Evolutionary conservation across 2,113 vertebrate genomes (phyloP), one percentile per base, ranked within the genome.

Genomic region (Probosciger aterrimus): DNA sequence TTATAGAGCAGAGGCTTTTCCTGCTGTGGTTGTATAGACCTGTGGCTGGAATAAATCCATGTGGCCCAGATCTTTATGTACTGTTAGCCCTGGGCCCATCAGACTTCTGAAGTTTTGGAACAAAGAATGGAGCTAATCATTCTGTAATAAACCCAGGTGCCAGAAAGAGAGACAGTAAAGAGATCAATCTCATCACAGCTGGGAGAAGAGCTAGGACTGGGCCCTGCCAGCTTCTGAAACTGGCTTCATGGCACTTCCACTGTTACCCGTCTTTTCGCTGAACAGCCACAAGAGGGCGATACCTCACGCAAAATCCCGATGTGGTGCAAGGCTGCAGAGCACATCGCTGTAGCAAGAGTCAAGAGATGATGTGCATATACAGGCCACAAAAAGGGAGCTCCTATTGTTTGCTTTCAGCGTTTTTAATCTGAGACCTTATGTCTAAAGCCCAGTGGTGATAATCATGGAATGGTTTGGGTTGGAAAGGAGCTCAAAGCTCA

Each of bases 181-280:
- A 47, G 12, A 17, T 31, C 46, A 17, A 6, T 11, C 33, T 44
- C 37, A 55, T 14, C 24, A 5, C 6, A 44, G 20, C 44, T 28
- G 18, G 8, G 10, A 18, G 9, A 27, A 49, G 44, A 62, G 10
- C 19, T 17, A 7, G 19, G 39, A 37, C 39, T 18, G 17, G 15
- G 4, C 15, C 25, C 33, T 74, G 30, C 24, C 12, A 18, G 8
- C 75, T 60, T 67, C 31, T n/a, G 14, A 7, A 39, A 16, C 14
- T 5, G 44, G 18, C 10, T 30, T 18, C 39, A 5, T 4, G 31
- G 20, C 35, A 1, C 50, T n/a, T 53, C 14, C 18, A 4, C 46
- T 4, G 49, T 11, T 14, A 5, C 27, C 28, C 44, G 39, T 18
- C 27, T n/a, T 24, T 10, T 7, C 3, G 0, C 8, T 18, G 18